Percentiles rank a stretch among this genome's conserved stretches.
phyloP scores from a whole-genome alignment of 1,140 invertebrate genomes.

The Aphidius ervi region DNA sequence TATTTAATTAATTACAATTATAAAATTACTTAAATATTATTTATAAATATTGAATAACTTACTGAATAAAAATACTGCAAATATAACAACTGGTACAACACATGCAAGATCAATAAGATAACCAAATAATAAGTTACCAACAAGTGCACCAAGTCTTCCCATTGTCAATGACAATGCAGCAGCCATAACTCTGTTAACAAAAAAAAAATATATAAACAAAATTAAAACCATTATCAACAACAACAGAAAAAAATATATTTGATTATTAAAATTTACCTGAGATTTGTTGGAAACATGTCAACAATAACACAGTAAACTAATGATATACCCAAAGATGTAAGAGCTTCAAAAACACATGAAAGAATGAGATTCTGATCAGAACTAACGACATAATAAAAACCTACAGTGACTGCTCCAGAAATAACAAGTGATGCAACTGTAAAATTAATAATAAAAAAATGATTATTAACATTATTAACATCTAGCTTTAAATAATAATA shows the following conservation, averaged over 20 bases:
- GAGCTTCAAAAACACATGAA: slow-evolving; percentile 71
- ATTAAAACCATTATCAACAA: not conserved
- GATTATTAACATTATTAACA: not conserved
- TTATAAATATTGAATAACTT: slow-evolving; percentile 64
- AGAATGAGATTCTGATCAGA: slow-evolving; percentile 67
- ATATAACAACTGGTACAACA: slow-evolving; percentile 63
- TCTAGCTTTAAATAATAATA: too few relatives aligned
- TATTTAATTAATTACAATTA: not conserved
- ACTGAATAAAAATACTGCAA: slow-evolving; percentile 66
- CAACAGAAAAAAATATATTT: not conserved
- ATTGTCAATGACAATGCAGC: slow-evolving; percentile 68
- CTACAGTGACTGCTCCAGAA: slow-evolving; percentile 68
- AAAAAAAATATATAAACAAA: slow-evolving; percentile 11
- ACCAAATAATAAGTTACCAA: slow-evolving; percentile 54
- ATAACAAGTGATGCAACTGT: slow-evolving; percentile 68
- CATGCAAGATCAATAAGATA: slow-evolving; percentile 61
- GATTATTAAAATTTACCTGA: slow-evolving; percentile 55
- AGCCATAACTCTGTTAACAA: slow-evolving; percentile 62
- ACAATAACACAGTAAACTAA: slow-evolving; percentile 72
- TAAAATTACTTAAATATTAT: slow-evolving; percentile 55
- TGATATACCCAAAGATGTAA: slow-evolving; percentile 71
- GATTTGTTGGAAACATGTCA: slow-evolving; percentile 73
- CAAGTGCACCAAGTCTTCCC: slow-evolving; percentile 65
- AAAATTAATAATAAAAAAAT: slow-evolving; percentile 33
- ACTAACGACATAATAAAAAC: slow-evolving; percentile 71